Evolutionary conservation across 2,113 vertebrate species (phyloP).

Genomic region (Tychaedon coryphoeus): DNA sequence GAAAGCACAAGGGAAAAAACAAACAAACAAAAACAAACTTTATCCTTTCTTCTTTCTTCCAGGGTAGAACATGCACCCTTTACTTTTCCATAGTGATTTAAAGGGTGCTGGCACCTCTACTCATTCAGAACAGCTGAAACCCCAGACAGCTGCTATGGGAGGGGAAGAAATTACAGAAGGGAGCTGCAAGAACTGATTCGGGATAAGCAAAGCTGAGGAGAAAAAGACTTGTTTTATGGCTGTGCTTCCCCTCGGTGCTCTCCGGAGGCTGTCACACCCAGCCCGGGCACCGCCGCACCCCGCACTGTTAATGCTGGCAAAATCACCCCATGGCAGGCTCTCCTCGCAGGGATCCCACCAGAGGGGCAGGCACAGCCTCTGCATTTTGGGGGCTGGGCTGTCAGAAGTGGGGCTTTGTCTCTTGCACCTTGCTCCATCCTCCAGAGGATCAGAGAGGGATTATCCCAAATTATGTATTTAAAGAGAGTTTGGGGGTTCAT

Average conservation of each 20-base stretch:
- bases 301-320: fast-evolving
- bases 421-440: not conserved
- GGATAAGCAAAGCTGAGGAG: not conserved
- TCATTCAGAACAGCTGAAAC: not conserved
- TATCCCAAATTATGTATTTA: not conserved
- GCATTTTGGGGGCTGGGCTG: not conserved
- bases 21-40: not conserved
- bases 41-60: not conserved
- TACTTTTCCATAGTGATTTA: not conserved
- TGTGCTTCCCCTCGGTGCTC: not conserved
- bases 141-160: not conserved
- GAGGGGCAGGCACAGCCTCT: not conserved
- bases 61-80: not conserved
- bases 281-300: not conserved
- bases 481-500: not conserved
- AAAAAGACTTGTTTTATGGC: not conserved
- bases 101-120: not conserved
- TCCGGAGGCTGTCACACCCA: not conserved
- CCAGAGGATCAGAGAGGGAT: not conserved
- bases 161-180: not conserved
- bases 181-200: not conserved
- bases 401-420: not conserved
- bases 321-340: fast-evolving
- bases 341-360: not conserved
- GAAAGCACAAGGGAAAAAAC: not conserved